Percentiles rank a stretch among this genome's conserved stretches.
phyloP scores from a whole-genome alignment of 1,140 invertebrate species.

The Planococcus citri region DNA sequence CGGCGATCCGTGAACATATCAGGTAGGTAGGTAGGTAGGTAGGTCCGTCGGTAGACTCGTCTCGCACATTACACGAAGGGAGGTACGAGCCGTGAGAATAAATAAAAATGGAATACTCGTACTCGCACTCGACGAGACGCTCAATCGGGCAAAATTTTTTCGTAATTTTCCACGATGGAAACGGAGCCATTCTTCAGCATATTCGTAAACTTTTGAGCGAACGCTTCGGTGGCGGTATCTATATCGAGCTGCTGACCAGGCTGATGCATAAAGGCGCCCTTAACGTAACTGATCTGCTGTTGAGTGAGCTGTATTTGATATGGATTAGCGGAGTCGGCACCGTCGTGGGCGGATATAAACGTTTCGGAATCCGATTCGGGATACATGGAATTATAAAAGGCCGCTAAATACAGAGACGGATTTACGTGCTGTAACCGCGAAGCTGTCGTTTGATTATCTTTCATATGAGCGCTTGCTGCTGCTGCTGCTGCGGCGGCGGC shows the following conservation, averaged over 20 bases:
- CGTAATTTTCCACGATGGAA: conserved; percentile 11
- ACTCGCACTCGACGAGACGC: too few relatives aligned
- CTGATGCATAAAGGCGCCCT: background rate
- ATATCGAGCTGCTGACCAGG: background rate
- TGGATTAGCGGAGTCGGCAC: background rate
- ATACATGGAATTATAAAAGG: background rate
- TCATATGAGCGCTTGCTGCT: too few relatives aligned
- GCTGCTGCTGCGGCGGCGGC: background rate
- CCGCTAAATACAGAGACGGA: background rate
- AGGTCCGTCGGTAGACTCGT: too few relatives aligned
- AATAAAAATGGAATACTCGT: too few relatives aligned
- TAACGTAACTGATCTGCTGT: background rate
- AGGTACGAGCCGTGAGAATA: too few relatives aligned
- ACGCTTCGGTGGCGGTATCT: background rate
- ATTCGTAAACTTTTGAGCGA: background rate
- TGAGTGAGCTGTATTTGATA: background rate
- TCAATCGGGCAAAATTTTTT: conserved; percentile 13
- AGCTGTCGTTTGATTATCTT: background rate
- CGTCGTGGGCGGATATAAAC: background rate
- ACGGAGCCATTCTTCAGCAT: background rate
- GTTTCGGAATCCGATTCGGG: background rate
- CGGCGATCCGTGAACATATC: too few relatives aligned
- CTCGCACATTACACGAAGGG: too few relatives aligned
- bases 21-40: too few relatives aligned
- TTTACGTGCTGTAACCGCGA: background rate